Base-by-base conservation (phyloP, 2,113 vertebrate species). In the Malurus alboscapulatus region DNA sequence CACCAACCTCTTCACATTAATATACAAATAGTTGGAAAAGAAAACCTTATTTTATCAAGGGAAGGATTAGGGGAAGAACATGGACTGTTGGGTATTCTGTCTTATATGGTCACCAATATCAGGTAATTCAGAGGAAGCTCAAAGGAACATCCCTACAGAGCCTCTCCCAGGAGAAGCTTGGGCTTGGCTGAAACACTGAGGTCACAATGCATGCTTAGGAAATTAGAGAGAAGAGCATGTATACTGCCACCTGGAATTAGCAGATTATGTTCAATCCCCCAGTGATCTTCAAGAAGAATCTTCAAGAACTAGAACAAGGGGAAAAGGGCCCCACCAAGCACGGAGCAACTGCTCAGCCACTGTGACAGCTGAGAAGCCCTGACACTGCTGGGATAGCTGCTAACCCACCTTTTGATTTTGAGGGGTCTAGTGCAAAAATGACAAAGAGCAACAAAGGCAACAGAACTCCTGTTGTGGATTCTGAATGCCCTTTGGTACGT, bases 51-150 rank as follows among this genome's bases (percentile, higher is more conserved):
- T 68, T 72, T 45, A 20, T 3, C 25, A 22, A 34, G 62, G 38
- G 27, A 81, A 8, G 55, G 27, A 78, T 42, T 34, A 32, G 53
- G 9, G 25, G 24, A 71, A 42, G 3, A 17, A 26, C 0, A 0
- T 1, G 0, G 2, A 26, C 9, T 18, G 47, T 3, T 19, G 12
- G 5, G 32, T n/a, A 15, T 26, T 21, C 83, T 30, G n/a, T 24
- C 27, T 47, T 7, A 26, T 0, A 32, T 0, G 29, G 40, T 1
- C 15, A 21, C 32, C 65, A 29, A 3, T 2, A 67, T 2, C 86
- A 26, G 51, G 48, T 19, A 75, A 38, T 17, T 12, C 48, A 54
- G 36, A 53, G 38, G 66, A 58, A 81, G 42, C 59, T 76, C 50
- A 16, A 47, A 55, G 73, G 38, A 45, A 51, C 10, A 48, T 18